Evolutionary conservation across 2,797 vertebrate genomes (phyloP).

Genomic region (Mycteria americana): DNA sequence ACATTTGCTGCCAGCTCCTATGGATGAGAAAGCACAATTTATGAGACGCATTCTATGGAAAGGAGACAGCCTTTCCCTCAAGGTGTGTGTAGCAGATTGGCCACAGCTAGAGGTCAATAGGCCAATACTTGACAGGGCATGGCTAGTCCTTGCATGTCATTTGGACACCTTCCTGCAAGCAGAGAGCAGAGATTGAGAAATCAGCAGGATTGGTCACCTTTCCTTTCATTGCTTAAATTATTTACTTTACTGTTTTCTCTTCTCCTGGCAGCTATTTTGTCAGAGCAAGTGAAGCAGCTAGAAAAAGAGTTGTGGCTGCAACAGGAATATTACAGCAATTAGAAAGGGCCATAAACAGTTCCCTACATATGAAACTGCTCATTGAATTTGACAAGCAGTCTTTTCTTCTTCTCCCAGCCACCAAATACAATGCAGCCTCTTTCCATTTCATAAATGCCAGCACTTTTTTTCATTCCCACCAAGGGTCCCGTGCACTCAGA

Average conservation of each 20-base stretch:
- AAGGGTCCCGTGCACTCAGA: background rate
- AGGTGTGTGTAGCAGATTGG: background rate
- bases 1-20: background rate
- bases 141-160: background rate
- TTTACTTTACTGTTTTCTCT: slow-evolving; percentile 39
- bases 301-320: slow-evolving; percentile 39
- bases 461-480: background rate
- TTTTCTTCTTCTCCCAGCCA: background rate
- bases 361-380: slow-evolving; percentile 34
- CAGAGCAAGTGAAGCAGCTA: slow-evolving; percentile 46
- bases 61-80: background rate
- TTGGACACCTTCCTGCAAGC: background rate
- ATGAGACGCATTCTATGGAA: background rate
- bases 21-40: background rate
- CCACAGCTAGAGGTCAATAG: background rate
- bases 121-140: accelerated
- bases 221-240: slow-evolving; percentile 23
- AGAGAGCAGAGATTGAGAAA: background rate
- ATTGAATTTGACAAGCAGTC: slow-evolving; percentile 49
- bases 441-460: background rate
- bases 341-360: slow-evolving; percentile 53
- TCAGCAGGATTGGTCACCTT: background rate
- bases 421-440: slow-evolving; percentile 12
- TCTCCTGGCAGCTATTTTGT: slow-evolving; percentile 42
- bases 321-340: slow-evolving; percentile 63